Evolutionary conservation across 2,888 invertebrate species (phyloP), one percentile per base, ranked within the genome.

Genomic region (Ecliptopera silaceata): DNA sequence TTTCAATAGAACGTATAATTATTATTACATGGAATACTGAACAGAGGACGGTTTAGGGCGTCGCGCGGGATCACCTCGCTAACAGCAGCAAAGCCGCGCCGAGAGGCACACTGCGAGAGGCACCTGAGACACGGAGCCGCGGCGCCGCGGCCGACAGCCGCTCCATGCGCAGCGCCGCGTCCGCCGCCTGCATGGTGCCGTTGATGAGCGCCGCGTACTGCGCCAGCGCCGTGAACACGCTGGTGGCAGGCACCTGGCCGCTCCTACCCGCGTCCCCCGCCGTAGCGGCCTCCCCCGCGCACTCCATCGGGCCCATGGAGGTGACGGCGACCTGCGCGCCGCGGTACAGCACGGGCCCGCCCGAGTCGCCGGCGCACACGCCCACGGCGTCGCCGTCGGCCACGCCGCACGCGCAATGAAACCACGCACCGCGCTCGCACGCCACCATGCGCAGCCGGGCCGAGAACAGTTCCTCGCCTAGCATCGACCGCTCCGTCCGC

Each of bases 321-420:
- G 61, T 62, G 51, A 62, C 56, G 32, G 68, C 56, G 3, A 77
- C 76, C 76, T 74, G 77, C 38, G 59, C 64, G 55, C 80, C 81
- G 42, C 65, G 63, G 64, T 73, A 77, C 51, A 85, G 26, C 56
- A 82, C 80, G 18, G 88, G 87, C 48, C 88, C 89, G 49, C 88
- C 89, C 20, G 87, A 88, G 79, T 88, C 89, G 0, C 89, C 88
- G 26, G 84, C 70, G 79, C 89, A 88, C 54, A 88, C 88, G 59
- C 84, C 87, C 50, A 64, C 59, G 56, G 18, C 45, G 42, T 42
- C 59, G 12, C n/a, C 31, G 42, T 22, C 46, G 44, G 41, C 46
- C 64, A 64, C 68, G 56, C 75, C 81, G 71, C 86, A 87, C 72
- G 74, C 68, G 72, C 84, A 84, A 68, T 75, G 77, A 56, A 64